phyloP scores from a whole-genome alignment of 2,888 invertebrate species.

The Stratiomys singularior region DNA sequence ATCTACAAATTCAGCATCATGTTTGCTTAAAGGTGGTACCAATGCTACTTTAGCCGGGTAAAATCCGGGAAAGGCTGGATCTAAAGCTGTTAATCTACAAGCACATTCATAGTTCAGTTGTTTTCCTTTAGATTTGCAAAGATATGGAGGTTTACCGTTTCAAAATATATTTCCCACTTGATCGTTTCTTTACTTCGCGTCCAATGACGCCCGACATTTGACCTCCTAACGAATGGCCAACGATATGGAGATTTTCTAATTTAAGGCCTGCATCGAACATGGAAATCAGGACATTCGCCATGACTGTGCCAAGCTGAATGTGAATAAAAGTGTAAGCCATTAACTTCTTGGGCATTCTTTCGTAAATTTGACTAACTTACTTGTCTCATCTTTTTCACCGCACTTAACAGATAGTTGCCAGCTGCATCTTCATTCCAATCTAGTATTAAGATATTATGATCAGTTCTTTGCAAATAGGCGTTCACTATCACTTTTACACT shows the following conservation, averaged over 20 bases:
- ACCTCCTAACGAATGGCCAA: slow-evolving; percentile 55
- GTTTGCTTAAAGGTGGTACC: slow-evolving; percentile 62
- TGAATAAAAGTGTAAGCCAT: background rate
- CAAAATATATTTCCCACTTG: slow-evolving; percentile 48
- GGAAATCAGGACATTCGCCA: slow-evolving; percentile 59
- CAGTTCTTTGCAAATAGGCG: slow-evolving; percentile 61
- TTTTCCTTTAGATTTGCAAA: too few relatives aligned
- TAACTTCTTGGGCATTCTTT: too few relatives aligned
- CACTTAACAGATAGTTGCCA: slow-evolving; percentile 64
- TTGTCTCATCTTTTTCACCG: slow-evolving; percentile 62
- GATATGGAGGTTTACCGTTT: slow-evolving; percentile 48
- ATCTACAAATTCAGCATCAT: slow-evolving; percentile 69
- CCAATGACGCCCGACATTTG: slow-evolving; percentile 53
- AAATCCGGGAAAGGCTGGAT: slow-evolving; percentile 54
- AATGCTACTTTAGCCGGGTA: slow-evolving; percentile 45
- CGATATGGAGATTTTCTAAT: slow-evolving; percentile 51
- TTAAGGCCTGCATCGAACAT: slow-evolving; percentile 52
- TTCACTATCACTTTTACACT: slow-evolving; percentile 68
- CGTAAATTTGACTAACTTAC: slow-evolving; percentile 52
- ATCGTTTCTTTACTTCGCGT: slow-evolving; percentile 50
- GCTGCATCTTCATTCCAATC: slow-evolving; percentile 64
- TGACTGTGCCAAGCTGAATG: slow-evolving; percentile 57
- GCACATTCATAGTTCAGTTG: background rate
- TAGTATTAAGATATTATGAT: slow-evolving; percentile 61
- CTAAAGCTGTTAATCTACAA: slow-evolving; percentile 52